Base-by-base conservation (phyloP, 2,888 invertebrate genomes). In the Microdon myrmicae region DNA sequence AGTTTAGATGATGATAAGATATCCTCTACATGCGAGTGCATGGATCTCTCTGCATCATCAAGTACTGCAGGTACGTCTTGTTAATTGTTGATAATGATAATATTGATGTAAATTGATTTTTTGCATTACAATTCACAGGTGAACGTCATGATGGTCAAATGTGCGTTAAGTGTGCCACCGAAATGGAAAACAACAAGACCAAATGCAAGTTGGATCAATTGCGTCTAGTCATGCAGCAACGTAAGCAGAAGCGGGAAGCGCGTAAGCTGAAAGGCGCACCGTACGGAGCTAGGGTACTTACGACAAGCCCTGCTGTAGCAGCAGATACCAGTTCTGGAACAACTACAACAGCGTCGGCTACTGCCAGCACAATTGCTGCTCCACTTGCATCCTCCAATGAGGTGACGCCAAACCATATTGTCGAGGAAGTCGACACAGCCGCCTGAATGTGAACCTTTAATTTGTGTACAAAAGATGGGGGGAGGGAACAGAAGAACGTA, bases 191-290 rank as follows among this genome's bases (percentile, higher is more conserved):
- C 75, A 85, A 86, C 69, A 90, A 90, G 71, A 90, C 91, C 4
- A 89, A 91, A 72, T 89, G 90, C 70, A 95, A 95, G 79, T 85
- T 95, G 79, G 90, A 93, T 74, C 91, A 92, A 68, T 82, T 95
- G 44, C 87, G 94, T 69, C 84, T 92, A 69, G 92, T 94, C 53
- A 91, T 96, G 92, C 93, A 93, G 71, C 92, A 95, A 78, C 86
- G 92, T 72, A 88, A 93, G 67, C 89, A 92, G 68, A 84, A 92
- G 59, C 86, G 94, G 43, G 89, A 92, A 72, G 91, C 89, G 29
- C 84, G 90, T 48, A 88, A 87, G 75, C 80, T 87, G 59, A 87
- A 87, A 74, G 83, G 85, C 2, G 78, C 85, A 37, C 90, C 90
- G 5, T 90, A 90, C 71, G 75, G 72, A 34, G 72, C 73, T 1